Conservation (phyloP, 2,797 vertebrate genomes). For the Aythya fuligula region DNA sequence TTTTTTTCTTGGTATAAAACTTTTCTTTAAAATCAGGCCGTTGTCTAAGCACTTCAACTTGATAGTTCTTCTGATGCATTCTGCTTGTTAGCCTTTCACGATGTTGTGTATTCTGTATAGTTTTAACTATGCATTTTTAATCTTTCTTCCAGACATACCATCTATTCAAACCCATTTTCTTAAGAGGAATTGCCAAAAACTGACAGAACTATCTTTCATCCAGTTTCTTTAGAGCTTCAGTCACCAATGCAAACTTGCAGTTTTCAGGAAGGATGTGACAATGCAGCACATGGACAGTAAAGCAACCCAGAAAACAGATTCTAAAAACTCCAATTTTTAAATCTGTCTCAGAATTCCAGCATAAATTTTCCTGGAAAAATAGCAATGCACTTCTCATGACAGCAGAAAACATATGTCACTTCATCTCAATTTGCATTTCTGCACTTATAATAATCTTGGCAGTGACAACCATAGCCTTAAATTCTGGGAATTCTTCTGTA, state of each 20-base stretch:
- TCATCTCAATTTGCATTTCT: accelerated
- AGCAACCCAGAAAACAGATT: constrained; percentile 34
- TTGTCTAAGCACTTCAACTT: background rate
- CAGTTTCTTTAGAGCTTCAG: background rate
- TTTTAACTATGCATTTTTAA: constrained; percentile 16
- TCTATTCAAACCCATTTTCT: background rate
- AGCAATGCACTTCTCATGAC: background rate
- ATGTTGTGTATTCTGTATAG: background rate
- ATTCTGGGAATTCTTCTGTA: background rate
- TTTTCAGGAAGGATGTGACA: constrained; percentile 28
- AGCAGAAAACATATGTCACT: background rate
- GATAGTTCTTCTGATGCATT: background rate
- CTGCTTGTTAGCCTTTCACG: background rate
- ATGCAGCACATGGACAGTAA: background rate
- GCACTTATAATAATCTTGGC: background rate
- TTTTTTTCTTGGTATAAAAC: background rate
- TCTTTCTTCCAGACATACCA: background rate
- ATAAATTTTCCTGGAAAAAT: background rate
- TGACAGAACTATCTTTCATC: background rate
- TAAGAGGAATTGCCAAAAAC: background rate
- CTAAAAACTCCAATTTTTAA: constrained; percentile 8
- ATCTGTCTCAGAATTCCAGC: background rate
- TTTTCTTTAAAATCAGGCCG: constrained; percentile 15
- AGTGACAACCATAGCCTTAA: background rate
- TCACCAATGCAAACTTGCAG: background rate